Evolutionary conservation across 2,113 vertebrate genomes (phyloP), one percentile per base, ranked within the genome.

Genomic region (Myiozetetes cayanensis): DNA sequence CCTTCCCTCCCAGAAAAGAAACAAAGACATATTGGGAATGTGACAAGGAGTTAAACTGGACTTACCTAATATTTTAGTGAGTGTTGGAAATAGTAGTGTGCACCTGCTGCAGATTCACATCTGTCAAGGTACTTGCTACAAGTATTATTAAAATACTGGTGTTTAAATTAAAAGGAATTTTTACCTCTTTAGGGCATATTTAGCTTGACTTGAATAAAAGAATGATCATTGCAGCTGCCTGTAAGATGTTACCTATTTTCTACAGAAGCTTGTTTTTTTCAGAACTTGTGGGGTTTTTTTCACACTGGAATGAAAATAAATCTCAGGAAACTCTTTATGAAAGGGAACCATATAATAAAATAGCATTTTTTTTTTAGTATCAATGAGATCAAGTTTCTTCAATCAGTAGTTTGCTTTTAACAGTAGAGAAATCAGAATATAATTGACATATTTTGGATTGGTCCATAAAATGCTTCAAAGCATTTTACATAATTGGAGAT

Each of bases 381-480:
- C 20, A n/a, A 4, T 47, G 52, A 61, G 33, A 41, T 41, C 3
- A 47, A 63, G 3, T 63, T 80, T 80, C 30, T 81, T 67, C 90
- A 65, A 74, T 94, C 90, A 80, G 68, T 31, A 73, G 31, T 87
- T 96, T 90, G 19, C n/a, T 61, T 84, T 88, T 56, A 92, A 81
- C 12, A 44, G 37, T 13, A 71, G 35, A 46, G 56, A 81, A 12
- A 59, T 55, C 56, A 30, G 68, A 47, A 65, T 78, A 80, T 80
- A 72, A 41, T 22, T 37, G 41, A 22, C 18, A 7, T 33, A 17
- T 70, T 81, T 90, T 7, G 4, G 44, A 21, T 46, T 39, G 10
- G 22, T 75, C 61, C 4, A 2, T 46, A 71, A 92, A 93, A 88
- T 23, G 8, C 5, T 84, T 65, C 33, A 5, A 49, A 66, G 23